Evolutionary conservation across 1,140 invertebrate species (phyloP).

Genomic region (Drosophila murphyi): DNA sequence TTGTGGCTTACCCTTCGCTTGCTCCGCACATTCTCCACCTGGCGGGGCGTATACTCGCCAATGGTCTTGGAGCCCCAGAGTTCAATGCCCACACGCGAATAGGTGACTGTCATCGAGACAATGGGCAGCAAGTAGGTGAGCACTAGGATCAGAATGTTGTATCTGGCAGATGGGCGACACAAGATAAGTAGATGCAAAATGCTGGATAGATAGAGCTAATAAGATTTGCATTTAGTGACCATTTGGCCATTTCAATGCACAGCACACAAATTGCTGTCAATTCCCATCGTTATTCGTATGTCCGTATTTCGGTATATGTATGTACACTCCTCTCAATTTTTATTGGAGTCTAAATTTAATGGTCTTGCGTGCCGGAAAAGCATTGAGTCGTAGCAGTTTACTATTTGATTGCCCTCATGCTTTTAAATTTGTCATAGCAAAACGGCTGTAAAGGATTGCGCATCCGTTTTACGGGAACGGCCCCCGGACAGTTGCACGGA

Average conservation of each 20-base stretch:
- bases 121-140: constrained; percentile 98
- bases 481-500: not conserved
- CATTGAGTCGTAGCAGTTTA: constrained; percentile 19
- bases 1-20: constrained; percentile 93
- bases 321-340: constrained; percentile 24
- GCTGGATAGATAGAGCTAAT: constrained; percentile 43
- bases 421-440: constrained; percentile 62
- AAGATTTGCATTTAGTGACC: constrained; percentile 45
- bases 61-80: constrained; percentile 98
- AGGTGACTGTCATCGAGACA: constrained; percentile 95
- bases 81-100: constrained; percentile 94
- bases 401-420: constrained; percentile 34
- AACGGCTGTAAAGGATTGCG: constrained; percentile 59
- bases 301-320: constrained; percentile 4
- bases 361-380: constrained; percentile 58
- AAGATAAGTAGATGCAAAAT: constrained; percentile 6
- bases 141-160: constrained; percentile 94
- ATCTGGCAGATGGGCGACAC: constrained; percentile 85
- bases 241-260: not conserved
- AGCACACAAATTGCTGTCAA: not conserved
- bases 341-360: constrained; percentile 72
- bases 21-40: constrained; percentile 95
- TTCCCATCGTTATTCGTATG: constrained; percentile 13
- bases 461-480: constrained; percentile 35
- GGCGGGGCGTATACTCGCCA: constrained; percentile 95